Conservation (phyloP, 2,113 vertebrate genomes). For the Syngnathus floridae region DNA sequence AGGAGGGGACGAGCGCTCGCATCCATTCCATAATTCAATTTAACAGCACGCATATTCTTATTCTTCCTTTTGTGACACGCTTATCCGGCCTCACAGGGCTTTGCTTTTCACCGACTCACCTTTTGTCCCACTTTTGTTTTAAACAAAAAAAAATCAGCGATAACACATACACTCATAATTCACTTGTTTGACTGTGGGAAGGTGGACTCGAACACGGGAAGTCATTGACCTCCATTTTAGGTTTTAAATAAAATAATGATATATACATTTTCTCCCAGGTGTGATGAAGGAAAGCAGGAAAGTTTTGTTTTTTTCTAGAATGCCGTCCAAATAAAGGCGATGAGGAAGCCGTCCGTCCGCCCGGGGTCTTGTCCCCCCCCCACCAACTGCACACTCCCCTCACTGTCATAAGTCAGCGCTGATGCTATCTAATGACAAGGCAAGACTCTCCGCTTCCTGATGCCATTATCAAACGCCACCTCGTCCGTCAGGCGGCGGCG, state of each 20-base stretch:
- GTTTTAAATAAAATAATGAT: background rate
- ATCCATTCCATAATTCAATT: slow-evolving; percentile 93
- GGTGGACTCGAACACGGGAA: background rate
- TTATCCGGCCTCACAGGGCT: slow-evolving; percentile 78
- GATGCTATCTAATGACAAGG: slow-evolving; percentile 70
- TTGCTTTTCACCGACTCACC: slow-evolving; percentile 74
- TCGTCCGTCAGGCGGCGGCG: slow-evolving; percentile 60
- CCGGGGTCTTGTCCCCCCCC: slow-evolving; percentile 31
- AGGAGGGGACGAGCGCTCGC: slow-evolving; percentile 86
- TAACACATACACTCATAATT: slow-evolving; percentile 33
- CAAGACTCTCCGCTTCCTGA: slow-evolving; percentile 61
- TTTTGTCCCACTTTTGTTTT: slow-evolving; percentile 47
- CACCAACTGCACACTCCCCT: slow-evolving; percentile 9
- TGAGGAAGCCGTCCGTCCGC: slow-evolving; percentile 38
- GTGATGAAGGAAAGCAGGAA: slow-evolving; percentile 45
- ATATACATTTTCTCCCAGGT: slow-evolving; percentile 20
- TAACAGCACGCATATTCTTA: slow-evolving; percentile 81
- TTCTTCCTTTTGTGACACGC: slow-evolving; percentile 73
- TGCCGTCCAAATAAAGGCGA: slow-evolving; percentile 32
- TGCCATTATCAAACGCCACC: slow-evolving; percentile 68
- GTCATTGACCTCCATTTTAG: background rate
- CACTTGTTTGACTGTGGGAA: slow-evolving; percentile 1
- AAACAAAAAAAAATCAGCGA: slow-evolving; percentile 18
- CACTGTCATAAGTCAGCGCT: slow-evolving; percentile 58
- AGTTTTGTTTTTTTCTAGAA: too few relatives aligned